phyloP scores from a whole-genome alignment of 1,140 invertebrate genomes.

The Scaptomyza hsui region DNA sequence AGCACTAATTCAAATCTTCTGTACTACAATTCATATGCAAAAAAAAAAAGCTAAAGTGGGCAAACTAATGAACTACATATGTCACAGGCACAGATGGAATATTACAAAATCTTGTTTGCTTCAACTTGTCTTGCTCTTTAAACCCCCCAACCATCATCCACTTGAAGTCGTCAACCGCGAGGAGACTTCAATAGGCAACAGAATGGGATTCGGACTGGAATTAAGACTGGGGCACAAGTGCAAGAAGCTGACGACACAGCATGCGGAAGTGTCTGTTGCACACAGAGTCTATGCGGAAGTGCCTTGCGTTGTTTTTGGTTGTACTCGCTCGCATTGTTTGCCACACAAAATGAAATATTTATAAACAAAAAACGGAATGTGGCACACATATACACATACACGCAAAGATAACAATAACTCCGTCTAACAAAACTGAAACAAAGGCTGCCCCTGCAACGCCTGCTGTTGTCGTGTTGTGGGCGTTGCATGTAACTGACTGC shows the following conservation, averaged over 20 bases:
- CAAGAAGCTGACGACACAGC: slow-evolving; percentile 26
- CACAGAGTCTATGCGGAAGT: slow-evolving; percentile 51
- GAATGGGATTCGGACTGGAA: slow-evolving; percentile 20
- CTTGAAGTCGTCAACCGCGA: slow-evolving; percentile 46
- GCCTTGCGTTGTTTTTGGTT: slow-evolving; percentile 27
- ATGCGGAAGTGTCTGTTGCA: slow-evolving; percentile 41
- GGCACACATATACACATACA: slow-evolving; percentile 55
- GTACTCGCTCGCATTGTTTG: slow-evolving; percentile 59
- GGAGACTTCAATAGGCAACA: slow-evolving; percentile 50
- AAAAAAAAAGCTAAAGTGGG: slow-evolving; percentile 21
- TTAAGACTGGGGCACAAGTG: slow-evolving; percentile 59
- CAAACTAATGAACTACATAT: slow-evolving; percentile 77
- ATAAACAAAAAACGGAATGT: slow-evolving; percentile 68
- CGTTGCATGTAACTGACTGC: slow-evolving; percentile 15
- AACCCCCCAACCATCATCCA: slow-evolving; percentile 34
- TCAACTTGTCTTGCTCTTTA: slow-evolving; percentile 40
- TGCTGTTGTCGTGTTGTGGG: slow-evolving; percentile 7
- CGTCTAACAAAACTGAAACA: slow-evolving; percentile 37
- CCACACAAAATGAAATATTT: slow-evolving; percentile 55
- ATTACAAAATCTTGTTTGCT: slow-evolving; percentile 71
- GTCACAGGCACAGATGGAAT: slow-evolving; percentile 73
- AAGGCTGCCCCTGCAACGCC: slow-evolving; percentile 14
- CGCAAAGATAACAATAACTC: slow-evolving; percentile 38
- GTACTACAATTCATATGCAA: slow-evolving; percentile 66
- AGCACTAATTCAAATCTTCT: slow-evolving; percentile 80